Evolutionary conservation across 2,113 vertebrate genomes (phyloP), one percentile per base, ranked within the genome.

Genomic region (Ascaphus truei): DNA sequence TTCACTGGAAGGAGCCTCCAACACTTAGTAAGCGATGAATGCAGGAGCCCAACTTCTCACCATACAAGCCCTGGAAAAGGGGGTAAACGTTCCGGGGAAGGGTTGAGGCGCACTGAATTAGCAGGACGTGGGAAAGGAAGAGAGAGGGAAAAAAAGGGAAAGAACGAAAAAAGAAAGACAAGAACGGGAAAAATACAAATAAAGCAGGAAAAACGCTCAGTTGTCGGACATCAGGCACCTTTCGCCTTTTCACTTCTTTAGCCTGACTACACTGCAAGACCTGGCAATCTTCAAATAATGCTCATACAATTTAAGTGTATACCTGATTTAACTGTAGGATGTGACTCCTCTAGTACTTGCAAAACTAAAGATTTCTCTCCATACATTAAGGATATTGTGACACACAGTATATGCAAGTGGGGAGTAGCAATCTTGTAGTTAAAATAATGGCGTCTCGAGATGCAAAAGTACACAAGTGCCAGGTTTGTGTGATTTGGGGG

Each of bases 11-110:
- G 80, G 65, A 81, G 82, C 80, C 78, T 76, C 72, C 60, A 85
- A 84, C 82, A 76, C 82, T 68, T 82, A 51, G 79, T 68, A 88
- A 86, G 85, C 83, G 67, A 88, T 85, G 84, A 85, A 80, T 77
- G 77, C 74, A 80, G 78, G 76, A 73, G 80, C 74, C n/a, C 77
- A 71, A 52, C 76, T 72, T 36, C 76, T 77, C 73, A 75, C 48
- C 77, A 75, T 74, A 77, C 77, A 75, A 67, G 76, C 74, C 79
- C 76, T 52, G 45, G 25, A 61, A 39, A 45, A 50, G 39, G 31
- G 33, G 45, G n/a, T n/a, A 51, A 29, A 33, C 27, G 22, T 16
- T 83, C 77, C 75, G 81, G 75, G 77, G 79, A 68, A 74, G 48
- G 75, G 72, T 81, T 80, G 79, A 85, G 71, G 80, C 3, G 30